Evolutionary conservation across 2,888 invertebrate species (phyloP).

Genomic region (Actias luna): DNA sequence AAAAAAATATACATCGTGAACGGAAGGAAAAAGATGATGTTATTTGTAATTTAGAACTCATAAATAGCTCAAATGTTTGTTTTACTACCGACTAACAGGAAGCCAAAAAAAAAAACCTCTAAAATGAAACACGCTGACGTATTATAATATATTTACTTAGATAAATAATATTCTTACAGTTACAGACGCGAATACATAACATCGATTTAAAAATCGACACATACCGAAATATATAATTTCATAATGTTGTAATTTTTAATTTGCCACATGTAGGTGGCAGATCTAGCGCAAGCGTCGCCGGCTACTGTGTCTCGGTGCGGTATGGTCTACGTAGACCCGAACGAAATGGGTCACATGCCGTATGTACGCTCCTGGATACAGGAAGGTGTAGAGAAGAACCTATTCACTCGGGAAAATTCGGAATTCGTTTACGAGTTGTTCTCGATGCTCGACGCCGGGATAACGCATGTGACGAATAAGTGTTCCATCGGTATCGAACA

Average conservation of each 20-base stretch:
- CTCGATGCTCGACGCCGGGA: conserved; percentile 84
- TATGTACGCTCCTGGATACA: conserved; percentile 90
- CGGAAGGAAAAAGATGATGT: too few relatives aligned
- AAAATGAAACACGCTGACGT: too few relatives aligned
- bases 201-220: too few relatives aligned
- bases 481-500: conserved; percentile 89
- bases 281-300: conserved; percentile 94
- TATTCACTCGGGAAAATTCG: conserved; percentile 80
- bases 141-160: too few relatives aligned
- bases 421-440: conserved; percentile 86
- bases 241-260: not conserved
- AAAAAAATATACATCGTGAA: too few relatives aligned
- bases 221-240: too few relatives aligned
- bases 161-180: too few relatives aligned
- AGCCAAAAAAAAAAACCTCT: too few relatives aligned
- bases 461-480: conserved; percentile 85
- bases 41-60: too few relatives aligned
- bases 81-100: too few relatives aligned
- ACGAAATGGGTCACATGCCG: conserved; percentile 91
- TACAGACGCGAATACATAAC: too few relatives aligned
- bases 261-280: conserved; percentile 80
- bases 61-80: too few relatives aligned
- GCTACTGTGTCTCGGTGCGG: conserved; percentile 93
- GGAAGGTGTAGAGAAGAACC: conserved; percentile 69
- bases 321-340: conserved; percentile 95